A percentile compares a stretch with the other conserved stretches of the same genome.
Conservation (phyloP, 2,888 invertebrate genomes). For the Morpho achilles region DNA sequence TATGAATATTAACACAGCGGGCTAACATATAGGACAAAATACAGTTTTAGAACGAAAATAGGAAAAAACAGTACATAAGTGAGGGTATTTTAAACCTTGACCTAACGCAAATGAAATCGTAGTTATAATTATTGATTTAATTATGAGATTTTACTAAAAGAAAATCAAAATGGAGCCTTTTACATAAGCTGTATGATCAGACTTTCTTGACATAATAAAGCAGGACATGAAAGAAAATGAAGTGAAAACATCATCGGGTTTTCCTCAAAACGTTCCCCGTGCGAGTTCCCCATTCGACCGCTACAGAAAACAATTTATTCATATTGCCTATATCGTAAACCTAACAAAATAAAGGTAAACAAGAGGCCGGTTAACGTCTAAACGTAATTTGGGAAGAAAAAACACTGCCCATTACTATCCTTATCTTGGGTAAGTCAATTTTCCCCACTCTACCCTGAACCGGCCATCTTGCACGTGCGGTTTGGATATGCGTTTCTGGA, state of each 20-base stretch:
- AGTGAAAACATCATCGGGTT: constrained; percentile 4
- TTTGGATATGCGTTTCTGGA: constrained; percentile 25
- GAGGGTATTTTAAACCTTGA: too few species aligned
- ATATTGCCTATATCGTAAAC: constrained; percentile 27
- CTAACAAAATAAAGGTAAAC: constrained; percentile 65
- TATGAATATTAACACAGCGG: too few species aligned
- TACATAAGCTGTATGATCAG: too few species aligned
- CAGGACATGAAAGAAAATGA: background rate
- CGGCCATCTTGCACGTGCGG: constrained; percentile 25
- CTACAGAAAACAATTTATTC: constrained; percentile 28
- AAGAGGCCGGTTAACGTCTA: constrained; percentile 61
- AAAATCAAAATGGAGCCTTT: too few species aligned
- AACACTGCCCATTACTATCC: constrained; percentile 67
- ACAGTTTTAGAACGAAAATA: too few species aligned
- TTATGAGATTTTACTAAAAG: too few species aligned
- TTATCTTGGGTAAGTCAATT: constrained; percentile 77
- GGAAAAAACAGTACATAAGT: too few species aligned
- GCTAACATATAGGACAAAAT: too few species aligned
- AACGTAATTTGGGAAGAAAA: constrained; percentile 67
- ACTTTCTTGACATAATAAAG: background rate
- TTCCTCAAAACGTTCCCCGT: background rate
- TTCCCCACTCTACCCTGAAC: constrained; percentile 54
- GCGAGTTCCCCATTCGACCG: constrained; percentile 6
- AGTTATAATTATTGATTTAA: too few species aligned
- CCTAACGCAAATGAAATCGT: too few species aligned